phyloP scores from a whole-genome alignment of 2,888 invertebrate species.

The Furcula furcula region DNA sequence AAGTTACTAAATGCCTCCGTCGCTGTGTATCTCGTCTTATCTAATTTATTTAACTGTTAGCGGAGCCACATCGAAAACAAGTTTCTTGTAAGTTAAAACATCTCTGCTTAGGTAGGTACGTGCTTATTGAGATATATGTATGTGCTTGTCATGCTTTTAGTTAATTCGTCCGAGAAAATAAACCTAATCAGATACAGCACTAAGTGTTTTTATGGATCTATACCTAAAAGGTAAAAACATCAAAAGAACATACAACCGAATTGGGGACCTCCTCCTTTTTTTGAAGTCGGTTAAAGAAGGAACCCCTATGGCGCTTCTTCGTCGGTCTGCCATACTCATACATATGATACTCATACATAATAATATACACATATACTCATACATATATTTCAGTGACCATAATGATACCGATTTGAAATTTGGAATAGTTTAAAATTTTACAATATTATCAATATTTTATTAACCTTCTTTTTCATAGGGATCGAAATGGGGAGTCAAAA shows the following conservation, averaged over 20 bases:
- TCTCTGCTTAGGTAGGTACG: constrained; percentile 13
- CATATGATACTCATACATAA: no score
- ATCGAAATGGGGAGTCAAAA: no score
- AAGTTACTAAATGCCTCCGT: constrained; percentile 63
- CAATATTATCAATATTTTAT: no score
- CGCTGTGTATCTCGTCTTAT: constrained; percentile 60
- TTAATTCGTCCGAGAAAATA: not conserved
- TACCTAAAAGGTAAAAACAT: not conserved
- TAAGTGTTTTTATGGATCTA: not conserved
- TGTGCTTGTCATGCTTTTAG: not conserved
- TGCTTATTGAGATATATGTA: not conserved
- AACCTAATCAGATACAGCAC: not conserved
- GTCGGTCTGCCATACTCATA: no score
- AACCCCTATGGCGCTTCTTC: no score
- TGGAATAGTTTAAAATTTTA: no score
- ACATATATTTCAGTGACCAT: no score
- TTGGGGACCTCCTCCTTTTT: no score
- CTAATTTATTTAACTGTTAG: constrained; percentile 72
- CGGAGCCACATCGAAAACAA: constrained; percentile 57
- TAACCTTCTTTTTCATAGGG: no score
- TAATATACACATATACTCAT: no score
- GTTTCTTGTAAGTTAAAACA: constrained; percentile 28
- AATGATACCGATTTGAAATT: no score
- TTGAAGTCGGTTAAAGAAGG: no score
- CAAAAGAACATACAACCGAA: not conserved